phyloP scores from a whole-genome alignment of 2,113 vertebrate species.

The Mastomys coucha region DNA sequence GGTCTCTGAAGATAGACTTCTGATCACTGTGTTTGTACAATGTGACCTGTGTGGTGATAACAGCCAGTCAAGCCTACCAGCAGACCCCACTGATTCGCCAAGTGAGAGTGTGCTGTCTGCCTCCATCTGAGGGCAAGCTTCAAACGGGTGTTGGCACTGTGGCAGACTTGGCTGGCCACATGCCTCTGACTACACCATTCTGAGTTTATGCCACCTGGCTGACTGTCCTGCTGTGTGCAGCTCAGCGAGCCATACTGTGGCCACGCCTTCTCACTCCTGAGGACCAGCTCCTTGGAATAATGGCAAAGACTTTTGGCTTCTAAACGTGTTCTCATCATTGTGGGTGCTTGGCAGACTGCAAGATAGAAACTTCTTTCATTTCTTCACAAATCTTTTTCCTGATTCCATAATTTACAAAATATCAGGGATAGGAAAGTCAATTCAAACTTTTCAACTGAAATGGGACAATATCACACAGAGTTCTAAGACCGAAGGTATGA shows the following conservation, averaged over 20 bases:
- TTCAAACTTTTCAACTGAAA: neutral
- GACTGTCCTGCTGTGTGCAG: neutral
- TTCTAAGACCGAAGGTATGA: neutral
- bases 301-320: neutral
- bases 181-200: neutral
- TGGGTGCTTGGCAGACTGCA: neutral
- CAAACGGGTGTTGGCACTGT: neutral
- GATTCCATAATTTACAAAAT: neutral
- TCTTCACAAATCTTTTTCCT: neutral
- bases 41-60: slow-evolving; percentile 18
- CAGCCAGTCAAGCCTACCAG: neutral
- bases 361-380: slow-evolving; percentile 25
- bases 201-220: neutral
- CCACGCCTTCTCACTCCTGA: slow-evolving; percentile 1
- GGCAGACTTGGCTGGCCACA: neutral
- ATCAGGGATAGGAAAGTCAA: neutral
- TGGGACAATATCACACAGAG: neutral
- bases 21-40: neutral
- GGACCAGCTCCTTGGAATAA: slow-evolving; percentile 10
- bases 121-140: neutral
- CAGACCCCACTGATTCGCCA: neutral
- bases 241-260: neutral
- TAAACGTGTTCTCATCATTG: neutral
- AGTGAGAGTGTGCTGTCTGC: neutral
- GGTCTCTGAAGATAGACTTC: neutral